Evolutionary conservation across 2,888 invertebrate species (phyloP).

Genomic region (Heliconius charithonia): DNA sequence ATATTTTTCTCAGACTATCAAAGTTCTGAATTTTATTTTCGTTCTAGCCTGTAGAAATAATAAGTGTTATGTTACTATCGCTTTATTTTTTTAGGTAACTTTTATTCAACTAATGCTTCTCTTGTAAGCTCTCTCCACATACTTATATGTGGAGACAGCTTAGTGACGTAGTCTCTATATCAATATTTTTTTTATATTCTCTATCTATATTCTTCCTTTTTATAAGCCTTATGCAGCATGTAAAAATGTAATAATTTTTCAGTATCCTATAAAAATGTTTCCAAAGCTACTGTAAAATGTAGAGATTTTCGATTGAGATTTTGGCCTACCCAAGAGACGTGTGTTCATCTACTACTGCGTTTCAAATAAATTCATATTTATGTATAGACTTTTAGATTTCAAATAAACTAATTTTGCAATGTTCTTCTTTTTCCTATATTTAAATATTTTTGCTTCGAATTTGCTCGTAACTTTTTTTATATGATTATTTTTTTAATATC

Average conservation of each 20-base stretch:
- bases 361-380: background rate
- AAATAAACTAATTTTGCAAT: too few species aligned
- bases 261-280: background rate
- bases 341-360: background rate
- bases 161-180: background rate
- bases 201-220: background rate
- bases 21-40: background rate
- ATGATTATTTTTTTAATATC: too few species aligned
- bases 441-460: too few species aligned
- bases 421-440: too few species aligned
- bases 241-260: background rate
- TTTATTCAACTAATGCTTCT: background rate
- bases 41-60: background rate
- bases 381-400: background rate
- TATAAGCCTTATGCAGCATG: too few species aligned
- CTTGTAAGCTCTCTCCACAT: too few species aligned
- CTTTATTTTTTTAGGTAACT: background rate
- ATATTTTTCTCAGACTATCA: background rate
- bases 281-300: background rate
- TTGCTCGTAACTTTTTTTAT: too few species aligned
- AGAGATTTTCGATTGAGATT: background rate
- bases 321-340: background rate
- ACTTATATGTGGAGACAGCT: background rate
- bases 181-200: too few species aligned
- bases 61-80: background rate